Evolutionary conservation across 2,888 invertebrate genomes (phyloP).

Genomic region (Hemithea aestivaria): DNA sequence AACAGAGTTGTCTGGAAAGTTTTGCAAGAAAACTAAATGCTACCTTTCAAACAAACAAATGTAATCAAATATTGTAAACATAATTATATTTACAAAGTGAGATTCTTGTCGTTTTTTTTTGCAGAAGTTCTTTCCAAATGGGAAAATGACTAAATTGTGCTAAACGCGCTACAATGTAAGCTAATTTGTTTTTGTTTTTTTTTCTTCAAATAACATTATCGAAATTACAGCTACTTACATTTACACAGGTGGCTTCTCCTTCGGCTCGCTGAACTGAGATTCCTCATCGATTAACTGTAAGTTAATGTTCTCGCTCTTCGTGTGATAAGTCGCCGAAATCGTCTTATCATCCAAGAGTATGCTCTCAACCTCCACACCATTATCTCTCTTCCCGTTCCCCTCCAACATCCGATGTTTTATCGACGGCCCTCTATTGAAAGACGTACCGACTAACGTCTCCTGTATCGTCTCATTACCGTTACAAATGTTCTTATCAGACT

Average conservation of each 20-base stretch:
- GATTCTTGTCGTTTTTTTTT: too few relatives aligned
- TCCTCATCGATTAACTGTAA: conserved; percentile 68
- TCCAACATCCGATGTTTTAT: conserved; percentile 59
- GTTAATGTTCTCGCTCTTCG: conserved; percentile 59
- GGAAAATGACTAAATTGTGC: too few relatives aligned
- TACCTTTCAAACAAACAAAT: too few relatives aligned
- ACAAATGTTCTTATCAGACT: conserved; percentile 82
- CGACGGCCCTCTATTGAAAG: conserved; percentile 76
- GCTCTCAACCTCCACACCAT: conserved; percentile 78
- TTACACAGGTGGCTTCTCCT: conserved; percentile 50
- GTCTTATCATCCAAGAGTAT: conserved; percentile 73
- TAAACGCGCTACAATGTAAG: too few relatives aligned
- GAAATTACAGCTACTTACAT: conserved; percentile 45
- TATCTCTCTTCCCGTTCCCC: conserved; percentile 65
- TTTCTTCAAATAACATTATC: too few relatives aligned
- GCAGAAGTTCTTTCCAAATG: too few relatives aligned
- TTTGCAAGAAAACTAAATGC: too few relatives aligned
- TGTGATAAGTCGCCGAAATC: conserved; percentile 56
- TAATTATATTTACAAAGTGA: too few relatives aligned
- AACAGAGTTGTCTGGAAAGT: too few relatives aligned
- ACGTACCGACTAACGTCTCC: conserved; percentile 80
- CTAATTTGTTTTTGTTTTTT: too few relatives aligned
- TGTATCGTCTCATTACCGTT: conserved; percentile 88
- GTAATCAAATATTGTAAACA: too few relatives aligned
- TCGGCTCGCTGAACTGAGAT: conserved; percentile 55